Percentiles rank a stretch among this genome's conserved stretches.
These are phyloP conservation scores for Eurois occulta DNA, from an alignment of 2,888 invertebrate species.

Conservation along the genomic window DNA sequence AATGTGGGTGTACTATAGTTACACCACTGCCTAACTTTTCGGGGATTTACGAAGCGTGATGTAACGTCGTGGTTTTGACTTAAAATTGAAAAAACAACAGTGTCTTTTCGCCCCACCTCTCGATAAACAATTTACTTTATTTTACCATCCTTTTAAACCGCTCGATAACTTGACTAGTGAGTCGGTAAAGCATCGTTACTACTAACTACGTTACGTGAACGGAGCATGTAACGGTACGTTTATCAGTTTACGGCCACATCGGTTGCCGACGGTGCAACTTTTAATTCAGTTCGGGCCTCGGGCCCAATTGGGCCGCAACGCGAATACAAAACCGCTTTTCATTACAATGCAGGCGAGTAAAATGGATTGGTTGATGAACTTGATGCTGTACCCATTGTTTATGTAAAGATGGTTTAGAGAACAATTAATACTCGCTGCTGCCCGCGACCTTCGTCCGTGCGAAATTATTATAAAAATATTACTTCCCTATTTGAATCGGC, in stretches of 20 bases:
- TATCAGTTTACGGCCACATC: constrained; percentile 59
- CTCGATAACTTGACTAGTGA: constrained; percentile 40
- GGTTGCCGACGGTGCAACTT: constrained; percentile 61
- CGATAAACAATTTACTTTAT: constrained; percentile 39
- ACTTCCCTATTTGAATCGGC: no score
- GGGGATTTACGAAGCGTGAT: background rate
- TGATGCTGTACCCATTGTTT: constrained; percentile 18
- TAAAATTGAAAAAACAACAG: background rate
- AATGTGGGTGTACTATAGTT: background rate
- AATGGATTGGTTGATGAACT: constrained; percentile 51
- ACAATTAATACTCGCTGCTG: background rate
- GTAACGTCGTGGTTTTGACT: background rate
- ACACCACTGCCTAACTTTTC: background rate
- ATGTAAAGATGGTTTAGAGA: background rate
- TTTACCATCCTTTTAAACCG: constrained; percentile 38
- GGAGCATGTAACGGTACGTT: constrained; percentile 61
- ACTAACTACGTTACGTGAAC: constrained; percentile 60
- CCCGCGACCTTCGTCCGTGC: no score
- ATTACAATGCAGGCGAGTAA: constrained; percentile 63
- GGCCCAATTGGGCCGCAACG: constrained; percentile 51
- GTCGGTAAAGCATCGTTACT: constrained; percentile 54
- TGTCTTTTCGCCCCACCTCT: background rate
- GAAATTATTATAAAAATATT: no score
- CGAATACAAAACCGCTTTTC: constrained; percentile 67
- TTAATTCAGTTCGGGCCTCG: constrained; percentile 64